Evolutionary conservation across 2,888 invertebrate species (phyloP).

Genomic region (Ecliptopera silaceata): DNA sequence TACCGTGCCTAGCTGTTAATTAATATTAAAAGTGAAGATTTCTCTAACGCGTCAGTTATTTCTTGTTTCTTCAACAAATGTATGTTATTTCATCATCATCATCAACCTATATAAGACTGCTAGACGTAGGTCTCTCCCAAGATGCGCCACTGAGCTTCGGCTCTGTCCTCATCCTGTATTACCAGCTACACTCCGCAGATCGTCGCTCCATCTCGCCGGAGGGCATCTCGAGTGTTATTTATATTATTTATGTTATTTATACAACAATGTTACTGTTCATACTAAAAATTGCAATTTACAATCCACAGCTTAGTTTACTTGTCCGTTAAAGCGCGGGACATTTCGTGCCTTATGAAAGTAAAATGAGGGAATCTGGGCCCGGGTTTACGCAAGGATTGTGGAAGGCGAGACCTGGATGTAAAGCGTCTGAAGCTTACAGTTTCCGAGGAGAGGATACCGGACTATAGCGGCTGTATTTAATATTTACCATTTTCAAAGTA

Average conservation of each 20-base stretch:
- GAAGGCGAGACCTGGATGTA: slow-evolving; percentile 7
- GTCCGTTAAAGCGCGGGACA: slow-evolving; percentile 43
- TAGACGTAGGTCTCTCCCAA: too few relatives aligned
- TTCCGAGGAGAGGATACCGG: background rate
- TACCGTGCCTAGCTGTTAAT: too few relatives aligned
- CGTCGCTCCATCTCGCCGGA: too few relatives aligned
- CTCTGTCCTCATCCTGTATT: too few relatives aligned
- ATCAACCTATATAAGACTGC: too few relatives aligned
- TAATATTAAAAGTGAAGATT: too few relatives aligned
- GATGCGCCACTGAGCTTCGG: too few relatives aligned
- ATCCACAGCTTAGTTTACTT: background rate
- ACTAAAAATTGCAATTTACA: background rate
- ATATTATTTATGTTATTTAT: background rate
- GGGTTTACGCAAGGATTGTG: slow-evolving; percentile 29
- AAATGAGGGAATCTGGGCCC: slow-evolving; percentile 53
- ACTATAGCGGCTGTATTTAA: background rate
- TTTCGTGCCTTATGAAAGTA: slow-evolving; percentile 69
- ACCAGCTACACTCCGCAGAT: too few relatives aligned
- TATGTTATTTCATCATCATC: too few relatives aligned
- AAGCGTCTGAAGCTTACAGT: background rate
- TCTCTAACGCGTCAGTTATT: too few relatives aligned
- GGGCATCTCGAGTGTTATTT: too few relatives aligned
- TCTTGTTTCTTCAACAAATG: too few relatives aligned
- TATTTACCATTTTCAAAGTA: background rate
- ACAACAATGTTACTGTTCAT: background rate